These are phyloP conservation scores for Andrena marginata DNA, from an alignment of 2,888 invertebrate species.

Conservation along the genomic window DNA sequence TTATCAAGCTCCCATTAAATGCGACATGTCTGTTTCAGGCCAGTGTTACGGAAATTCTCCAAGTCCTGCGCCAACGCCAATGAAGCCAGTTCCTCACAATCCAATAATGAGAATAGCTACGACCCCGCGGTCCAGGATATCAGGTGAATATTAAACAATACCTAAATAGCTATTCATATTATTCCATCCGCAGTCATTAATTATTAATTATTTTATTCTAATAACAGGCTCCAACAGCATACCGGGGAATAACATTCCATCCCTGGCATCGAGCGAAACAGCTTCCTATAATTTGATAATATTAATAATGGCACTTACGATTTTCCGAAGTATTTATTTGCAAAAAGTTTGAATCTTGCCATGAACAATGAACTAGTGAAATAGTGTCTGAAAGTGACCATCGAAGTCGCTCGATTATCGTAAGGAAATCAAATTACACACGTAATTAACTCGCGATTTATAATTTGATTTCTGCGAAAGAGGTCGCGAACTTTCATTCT, in stretches of 20 bases:
- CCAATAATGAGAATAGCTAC: conserved; percentile 79
- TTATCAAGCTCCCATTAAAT: too few species aligned
- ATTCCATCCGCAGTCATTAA: neutral
- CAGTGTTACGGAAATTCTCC: conserved; percentile 84
- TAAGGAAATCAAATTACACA: neutral
- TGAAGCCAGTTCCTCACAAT: conserved; percentile 77
- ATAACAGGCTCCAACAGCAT: conserved; percentile 47
- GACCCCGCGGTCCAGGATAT: conserved; percentile 73
- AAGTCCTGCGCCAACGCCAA: conserved; percentile 83
- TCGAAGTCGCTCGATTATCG: neutral
- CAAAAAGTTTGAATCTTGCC: conserved; percentile 30
- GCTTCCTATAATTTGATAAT: conserved; percentile 8
- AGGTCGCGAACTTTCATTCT: conserved; percentile 5
- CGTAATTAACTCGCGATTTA: neutral
- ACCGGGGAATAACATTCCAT: conserved; percentile 60
- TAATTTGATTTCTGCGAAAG: neutral
- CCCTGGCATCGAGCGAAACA: conserved; percentile 35
- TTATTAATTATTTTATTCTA: conserved; percentile 1
- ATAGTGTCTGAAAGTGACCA: conserved; percentile 7
- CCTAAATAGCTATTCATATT: neutral
- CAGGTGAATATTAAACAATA: conserved; percentile 64
- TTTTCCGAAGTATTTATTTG: conserved; percentile 10
- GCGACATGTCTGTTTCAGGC: conserved; percentile 65
- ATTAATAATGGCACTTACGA: conserved; percentile 7
- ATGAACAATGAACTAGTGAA: conserved; percentile 40